phyloP scores from a whole-genome alignment of 2,113 vertebrate genomes.

The Cyprinodon tularosa region DNA sequence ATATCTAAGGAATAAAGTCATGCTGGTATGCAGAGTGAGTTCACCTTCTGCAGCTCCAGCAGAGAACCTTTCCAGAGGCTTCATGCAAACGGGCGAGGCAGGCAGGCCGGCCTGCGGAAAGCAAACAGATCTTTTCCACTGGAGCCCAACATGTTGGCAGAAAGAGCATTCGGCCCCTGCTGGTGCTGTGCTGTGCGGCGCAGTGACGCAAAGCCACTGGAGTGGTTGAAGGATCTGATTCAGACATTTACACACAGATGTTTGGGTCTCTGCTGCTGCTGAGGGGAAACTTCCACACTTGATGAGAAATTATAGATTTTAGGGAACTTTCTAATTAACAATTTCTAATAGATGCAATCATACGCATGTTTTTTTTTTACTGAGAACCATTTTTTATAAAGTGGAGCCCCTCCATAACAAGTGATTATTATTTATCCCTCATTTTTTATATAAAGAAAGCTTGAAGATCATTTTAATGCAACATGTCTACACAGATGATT shows the following conservation, averaged over 20 bases:
- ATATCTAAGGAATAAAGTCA: background rate
- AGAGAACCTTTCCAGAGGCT: conserved; percentile 40
- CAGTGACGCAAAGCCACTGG: conserved; percentile 51
- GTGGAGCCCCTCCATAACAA: background rate
- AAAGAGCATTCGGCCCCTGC: conserved; percentile 15
- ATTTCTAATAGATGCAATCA: background rate
- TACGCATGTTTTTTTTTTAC: too few relatives aligned
- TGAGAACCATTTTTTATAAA: background rate
- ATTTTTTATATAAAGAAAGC: too few relatives aligned
- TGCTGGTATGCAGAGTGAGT: conserved; percentile 15
- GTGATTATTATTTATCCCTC: too few relatives aligned
- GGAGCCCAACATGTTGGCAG: conserved; percentile 40
- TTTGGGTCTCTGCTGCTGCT: background rate
- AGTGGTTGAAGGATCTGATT: conserved; percentile 40
- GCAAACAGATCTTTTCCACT: conserved; percentile 31
- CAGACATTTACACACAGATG: conserved; percentile 22
- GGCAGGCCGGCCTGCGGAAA: conserved; percentile 12
- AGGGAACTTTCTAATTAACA: background rate
- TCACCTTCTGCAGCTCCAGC: conserved; percentile 25
- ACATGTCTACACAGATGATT: too few relatives aligned
- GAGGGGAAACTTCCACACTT: too few relatives aligned
- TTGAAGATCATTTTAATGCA: too few relatives aligned
- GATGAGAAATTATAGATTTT: background rate
- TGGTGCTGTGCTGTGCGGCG: conserved; percentile 39
- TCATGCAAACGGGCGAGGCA: conserved; percentile 28